Percentiles rank a stretch among this genome's conserved stretches.
These are phyloP conservation scores for Ascidia mentula DNA, from an alignment of 23 tunicate species.

Conservation along the genomic window DNA sequence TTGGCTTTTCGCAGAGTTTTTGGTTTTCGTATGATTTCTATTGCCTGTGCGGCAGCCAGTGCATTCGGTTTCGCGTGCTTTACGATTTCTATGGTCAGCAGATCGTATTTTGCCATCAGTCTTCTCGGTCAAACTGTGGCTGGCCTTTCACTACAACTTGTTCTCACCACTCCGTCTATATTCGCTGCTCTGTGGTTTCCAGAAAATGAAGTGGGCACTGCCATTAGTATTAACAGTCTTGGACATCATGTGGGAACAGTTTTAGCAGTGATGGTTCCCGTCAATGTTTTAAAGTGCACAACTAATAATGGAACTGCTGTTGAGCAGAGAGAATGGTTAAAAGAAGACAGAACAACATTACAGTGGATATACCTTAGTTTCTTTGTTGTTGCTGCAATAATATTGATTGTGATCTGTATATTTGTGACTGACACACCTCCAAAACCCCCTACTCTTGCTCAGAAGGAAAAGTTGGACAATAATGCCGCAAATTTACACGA, in stretches of 20 bases:
- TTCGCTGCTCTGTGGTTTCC: neutral
- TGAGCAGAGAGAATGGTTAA: neutral
- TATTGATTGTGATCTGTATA: neutral
- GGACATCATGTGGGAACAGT: neutral
- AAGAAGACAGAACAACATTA: neutral
- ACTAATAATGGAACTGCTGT: neutral
- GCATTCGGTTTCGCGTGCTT: neutral
- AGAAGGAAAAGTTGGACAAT: neutral
- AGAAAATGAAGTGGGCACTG: neutral
- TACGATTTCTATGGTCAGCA: neutral
- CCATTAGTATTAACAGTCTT: neutral
- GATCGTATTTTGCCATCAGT: neutral
- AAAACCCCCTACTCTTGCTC: neutral
- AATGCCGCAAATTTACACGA: too few relatives aligned
- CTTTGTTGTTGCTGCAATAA: neutral
- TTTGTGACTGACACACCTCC: neutral
- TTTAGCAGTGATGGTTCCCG: neutral
- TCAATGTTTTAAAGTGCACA: neutral
- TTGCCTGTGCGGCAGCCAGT: neutral
- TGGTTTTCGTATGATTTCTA: neutral
- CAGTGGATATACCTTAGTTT: neutral
- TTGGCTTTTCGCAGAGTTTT: neutral
- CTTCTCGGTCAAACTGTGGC: neutral
- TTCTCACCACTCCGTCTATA: neutral
- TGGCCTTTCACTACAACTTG: neutral